These are phyloP conservation scores for Hydra vulgaris DNA, from an alignment of 30 jellyfish, hydroid and myxozoan genomes.

Conservation along the genomic window DNA sequence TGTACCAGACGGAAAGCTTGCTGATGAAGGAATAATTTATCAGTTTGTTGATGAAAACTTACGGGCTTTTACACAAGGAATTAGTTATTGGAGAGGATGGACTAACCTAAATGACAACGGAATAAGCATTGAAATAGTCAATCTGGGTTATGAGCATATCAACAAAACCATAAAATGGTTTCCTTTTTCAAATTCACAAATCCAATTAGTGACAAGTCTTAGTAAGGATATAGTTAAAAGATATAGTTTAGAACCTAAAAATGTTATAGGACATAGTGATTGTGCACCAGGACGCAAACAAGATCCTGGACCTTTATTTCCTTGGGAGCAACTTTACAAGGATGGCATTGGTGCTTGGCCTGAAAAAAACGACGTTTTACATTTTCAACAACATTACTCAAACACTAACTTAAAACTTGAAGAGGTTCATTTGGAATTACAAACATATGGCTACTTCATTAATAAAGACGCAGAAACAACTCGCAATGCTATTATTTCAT, in stretches of 20 bases:
- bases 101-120: constrained; percentile 29
- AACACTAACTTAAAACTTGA: neutral
- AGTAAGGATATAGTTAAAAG: constrained; percentile 25
- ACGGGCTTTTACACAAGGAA: constrained; percentile 49
- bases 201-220: constrained; percentile 17
- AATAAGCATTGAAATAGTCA: constrained; percentile 29
- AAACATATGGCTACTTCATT: constrained; percentile 27
- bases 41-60: constrained; percentile 29
- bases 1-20: constrained; percentile 29
- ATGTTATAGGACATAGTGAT: constrained; percentile 35
- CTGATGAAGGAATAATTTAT: constrained; percentile 7
- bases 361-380: constrained; percentile 22
- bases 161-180: constrained; percentile 1
- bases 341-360: constrained; percentile 50
- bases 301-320: constrained; percentile 43
- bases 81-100: constrained; percentile 30
- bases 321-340: constrained; percentile 31
- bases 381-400: neutral
- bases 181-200: constrained; percentile 16
- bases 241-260: constrained; percentile 28
- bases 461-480: constrained; percentile 16
- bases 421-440: constrained; percentile 18
- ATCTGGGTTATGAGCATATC: constrained; percentile 5
- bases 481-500: constrained; percentile 8
- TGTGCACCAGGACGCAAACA: constrained; percentile 43